These are phyloP conservation scores for Plebejus anna DNA, from an alignment of 2,888 invertebrate genomes.

Conservation along the genomic window DNA sequence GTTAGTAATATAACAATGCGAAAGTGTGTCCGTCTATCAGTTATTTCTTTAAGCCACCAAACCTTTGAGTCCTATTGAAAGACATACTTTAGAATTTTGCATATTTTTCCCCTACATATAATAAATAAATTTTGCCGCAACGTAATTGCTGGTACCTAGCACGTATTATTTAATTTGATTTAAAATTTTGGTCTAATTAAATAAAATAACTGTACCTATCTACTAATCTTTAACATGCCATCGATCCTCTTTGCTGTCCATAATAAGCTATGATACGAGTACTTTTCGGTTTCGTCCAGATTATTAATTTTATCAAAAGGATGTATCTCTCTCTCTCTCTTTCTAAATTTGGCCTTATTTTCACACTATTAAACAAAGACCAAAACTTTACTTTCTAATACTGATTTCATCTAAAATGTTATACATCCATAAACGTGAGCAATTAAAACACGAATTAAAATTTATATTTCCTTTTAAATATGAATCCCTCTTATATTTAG, in stretches of 20 bases:
- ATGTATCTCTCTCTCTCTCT: not conserved
- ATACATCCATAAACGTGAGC: slow-evolving; percentile 9
- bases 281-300: not conserved
- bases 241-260: not conserved
- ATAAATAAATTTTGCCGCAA: too few species aligned
- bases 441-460: slow-evolving; percentile 17
- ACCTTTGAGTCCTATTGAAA: too few species aligned
- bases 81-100: too few species aligned
- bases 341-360: not conserved
- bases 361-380: slow-evolving; percentile 4
- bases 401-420: slow-evolving; percentile 10
- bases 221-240: not conserved
- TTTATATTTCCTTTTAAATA: slow-evolving; percentile 25
- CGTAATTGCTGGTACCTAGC: too few species aligned
- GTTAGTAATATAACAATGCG: too few species aligned
- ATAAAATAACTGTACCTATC: too few species aligned
- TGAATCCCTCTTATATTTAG: not conserved
- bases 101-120: too few species aligned
- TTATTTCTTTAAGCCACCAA: too few species aligned
- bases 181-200: too few species aligned
- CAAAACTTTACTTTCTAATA: not conserved
- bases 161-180: too few species aligned
- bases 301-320: not conserved
- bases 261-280: not conserved
- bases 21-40: too few species aligned